A percentile compares a stretch with the other conserved stretches of the same genome.
phyloP scores from a whole-genome alignment of 2,888 invertebrate genomes.

The Drosophila prolongata region DNA sequence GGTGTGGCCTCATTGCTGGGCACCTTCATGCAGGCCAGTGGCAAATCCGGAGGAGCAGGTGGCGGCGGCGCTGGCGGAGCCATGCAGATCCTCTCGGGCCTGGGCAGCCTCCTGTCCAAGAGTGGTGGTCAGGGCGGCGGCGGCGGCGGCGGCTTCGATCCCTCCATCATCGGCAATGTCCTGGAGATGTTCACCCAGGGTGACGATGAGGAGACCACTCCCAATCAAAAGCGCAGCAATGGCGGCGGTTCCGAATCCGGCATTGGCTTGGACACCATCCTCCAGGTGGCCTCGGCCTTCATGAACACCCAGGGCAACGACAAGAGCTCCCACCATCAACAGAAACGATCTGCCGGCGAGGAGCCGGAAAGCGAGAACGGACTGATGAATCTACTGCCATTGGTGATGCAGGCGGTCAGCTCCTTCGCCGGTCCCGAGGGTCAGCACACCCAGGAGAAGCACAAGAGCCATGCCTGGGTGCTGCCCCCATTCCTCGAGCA shows the following conservation, averaged over 20 bases:
- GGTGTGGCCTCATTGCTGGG: conserved; percentile 88
- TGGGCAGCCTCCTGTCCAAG: conserved; percentile 82
- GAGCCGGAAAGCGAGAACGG: conserved; percentile 72
- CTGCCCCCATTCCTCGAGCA: conserved; percentile 90
- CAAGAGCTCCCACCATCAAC: conserved; percentile 73
- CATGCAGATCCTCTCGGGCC: conserved; percentile 83
- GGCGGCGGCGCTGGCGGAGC: conserved; percentile 75
- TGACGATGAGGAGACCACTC: conserved; percentile 62
- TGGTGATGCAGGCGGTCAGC: conserved; percentile 88
- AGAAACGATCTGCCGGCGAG: conserved; percentile 65
- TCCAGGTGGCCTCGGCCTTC: conserved; percentile 86
- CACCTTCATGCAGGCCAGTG: conserved; percentile 88
- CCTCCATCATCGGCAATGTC: conserved; percentile 86
- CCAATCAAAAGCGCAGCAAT: conserved; percentile 59
- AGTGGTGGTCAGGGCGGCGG: conserved; percentile 84
- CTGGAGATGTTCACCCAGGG: conserved; percentile 85
- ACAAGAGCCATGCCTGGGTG: conserved; percentile 89
- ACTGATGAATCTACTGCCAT: conserved; percentile 87
- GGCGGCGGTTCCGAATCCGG: conserved; percentile 82
- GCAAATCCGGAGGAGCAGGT: conserved; percentile 65
- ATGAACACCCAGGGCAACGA: conserved; percentile 83
- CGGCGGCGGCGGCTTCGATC: conserved; percentile 86
- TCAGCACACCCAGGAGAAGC: conserved; percentile 86
- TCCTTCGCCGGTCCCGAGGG: conserved; percentile 88
- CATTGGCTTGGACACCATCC: conserved; percentile 86